Evolutionary conservation across 2,888 invertebrate species (phyloP).

Genomic region (Ametastegia equiseti): DNA sequence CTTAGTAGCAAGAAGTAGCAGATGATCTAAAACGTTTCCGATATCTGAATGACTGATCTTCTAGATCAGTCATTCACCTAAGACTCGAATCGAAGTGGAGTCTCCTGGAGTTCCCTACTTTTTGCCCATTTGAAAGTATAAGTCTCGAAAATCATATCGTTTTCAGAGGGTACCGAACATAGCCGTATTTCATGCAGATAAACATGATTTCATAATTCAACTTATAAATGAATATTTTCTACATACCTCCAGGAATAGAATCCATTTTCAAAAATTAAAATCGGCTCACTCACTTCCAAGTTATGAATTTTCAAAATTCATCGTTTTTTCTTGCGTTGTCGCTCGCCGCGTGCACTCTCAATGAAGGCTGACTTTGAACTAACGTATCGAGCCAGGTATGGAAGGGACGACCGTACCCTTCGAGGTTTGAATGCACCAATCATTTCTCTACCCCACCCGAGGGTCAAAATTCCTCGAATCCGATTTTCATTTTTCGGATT

Average conservation of each 20-base stretch:
- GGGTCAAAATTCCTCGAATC: conserved; percentile 24
- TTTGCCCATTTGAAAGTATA: neutral
- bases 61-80: too few species aligned
- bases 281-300: conserved; percentile 46
- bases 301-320: conserved; percentile 34
- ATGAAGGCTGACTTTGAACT: conserved; percentile 32
- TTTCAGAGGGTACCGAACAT: conserved; percentile 6
- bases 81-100: neutral
- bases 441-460: conserved; percentile 17
- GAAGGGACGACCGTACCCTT: conserved; percentile 19
- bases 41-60: conserved; percentile 15
- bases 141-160: conserved; percentile 8
- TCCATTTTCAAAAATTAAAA: conserved; percentile 1
- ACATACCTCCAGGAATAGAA: conserved; percentile 30
- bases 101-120: neutral
- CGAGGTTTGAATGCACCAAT: conserved; percentile 35
- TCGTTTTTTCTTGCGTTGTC: conserved; percentile 39
- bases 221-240: conserved; percentile 21
- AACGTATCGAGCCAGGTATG: conserved; percentile 29
- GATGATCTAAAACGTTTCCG: conserved; percentile 14
- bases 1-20: neutral
- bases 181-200: conserved; percentile 23
- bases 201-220: conserved; percentile 18
- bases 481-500: too few species aligned
- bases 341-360: conserved; percentile 29